phyloP scores from a whole-genome alignment of 2,888 invertebrate species.

The Drosophila trichaetosa region DNA sequence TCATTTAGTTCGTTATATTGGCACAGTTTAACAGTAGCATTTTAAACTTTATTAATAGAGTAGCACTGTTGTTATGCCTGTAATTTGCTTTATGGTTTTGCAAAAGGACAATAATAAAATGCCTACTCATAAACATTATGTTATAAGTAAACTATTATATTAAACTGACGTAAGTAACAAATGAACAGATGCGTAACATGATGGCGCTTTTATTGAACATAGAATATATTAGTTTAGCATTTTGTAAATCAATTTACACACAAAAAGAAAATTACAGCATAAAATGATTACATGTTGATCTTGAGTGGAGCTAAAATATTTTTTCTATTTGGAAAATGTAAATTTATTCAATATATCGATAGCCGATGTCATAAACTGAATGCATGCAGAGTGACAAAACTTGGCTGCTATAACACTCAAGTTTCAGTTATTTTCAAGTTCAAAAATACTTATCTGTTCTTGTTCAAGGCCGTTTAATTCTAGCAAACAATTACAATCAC shows the following conservation, averaged over 20 bases:
- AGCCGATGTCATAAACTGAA: background rate
- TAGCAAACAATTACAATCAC: background rate
- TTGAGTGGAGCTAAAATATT: background rate
- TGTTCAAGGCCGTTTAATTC: slow-evolving; percentile 34
- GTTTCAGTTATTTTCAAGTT: slow-evolving; percentile 29
- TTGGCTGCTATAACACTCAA: slow-evolving; percentile 35
- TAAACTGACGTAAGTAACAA: background rate
- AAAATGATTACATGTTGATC: background rate
- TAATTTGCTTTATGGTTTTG: background rate
- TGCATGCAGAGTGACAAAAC: background rate
- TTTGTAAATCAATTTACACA: background rate
- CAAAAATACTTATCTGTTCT: background rate
- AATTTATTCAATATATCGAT: slow-evolving; percentile 16
- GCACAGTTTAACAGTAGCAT: background rate
- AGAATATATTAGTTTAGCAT: background rate
- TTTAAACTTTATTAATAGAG: background rate
- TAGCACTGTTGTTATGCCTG: background rate
- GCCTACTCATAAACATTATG: background rate
- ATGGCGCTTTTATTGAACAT: background rate
- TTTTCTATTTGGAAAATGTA: background rate
- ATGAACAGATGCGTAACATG: background rate
- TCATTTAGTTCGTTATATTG: slow-evolving; percentile 4
- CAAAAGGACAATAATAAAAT: background rate
- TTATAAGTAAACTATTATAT: background rate
- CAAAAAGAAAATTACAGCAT: background rate